Conservation (phyloP, 2,113 vertebrate species). For the Nestor notabilis region DNA sequence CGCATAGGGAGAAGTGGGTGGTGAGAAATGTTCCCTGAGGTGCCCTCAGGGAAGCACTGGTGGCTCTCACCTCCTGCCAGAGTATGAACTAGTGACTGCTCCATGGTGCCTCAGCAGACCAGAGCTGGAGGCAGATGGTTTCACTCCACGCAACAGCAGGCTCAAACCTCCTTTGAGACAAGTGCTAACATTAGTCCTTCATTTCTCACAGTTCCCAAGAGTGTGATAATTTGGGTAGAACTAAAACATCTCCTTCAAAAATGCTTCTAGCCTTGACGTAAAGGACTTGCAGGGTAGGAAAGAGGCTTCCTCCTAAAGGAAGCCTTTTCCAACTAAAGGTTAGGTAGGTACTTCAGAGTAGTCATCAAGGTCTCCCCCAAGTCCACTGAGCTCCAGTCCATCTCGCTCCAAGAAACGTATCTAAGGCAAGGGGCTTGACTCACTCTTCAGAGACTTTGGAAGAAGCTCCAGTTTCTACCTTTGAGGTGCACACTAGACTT, state of each 20-base stretch:
- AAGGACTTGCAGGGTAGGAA: background rate
- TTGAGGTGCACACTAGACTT: background rate
- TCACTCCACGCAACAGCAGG: background rate
- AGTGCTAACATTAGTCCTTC: background rate
- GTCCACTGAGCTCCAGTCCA: background rate
- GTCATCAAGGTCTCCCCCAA: background rate
- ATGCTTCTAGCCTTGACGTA: background rate
- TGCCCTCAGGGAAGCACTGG: background rate
- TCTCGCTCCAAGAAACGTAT: background rate
- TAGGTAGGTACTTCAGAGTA: background rate
- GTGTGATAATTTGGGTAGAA: background rate
- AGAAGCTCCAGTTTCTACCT: background rate
- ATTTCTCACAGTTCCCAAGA: background rate
- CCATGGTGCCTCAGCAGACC: no score
- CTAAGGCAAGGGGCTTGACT: background rate
- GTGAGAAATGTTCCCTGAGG: accelerated
- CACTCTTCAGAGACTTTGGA: background rate
- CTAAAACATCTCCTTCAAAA: background rate
- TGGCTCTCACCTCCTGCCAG: background rate
- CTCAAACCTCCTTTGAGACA: background rate
- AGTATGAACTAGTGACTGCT: background rate
- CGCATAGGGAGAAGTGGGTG: background rate
- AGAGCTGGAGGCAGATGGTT: background rate
- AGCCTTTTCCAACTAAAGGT: background rate
- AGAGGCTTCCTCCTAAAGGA: background rate